Evolutionary conservation across 2,797 vertebrate genomes (phyloP).

Genomic region (Mallotus villosus): DNA sequence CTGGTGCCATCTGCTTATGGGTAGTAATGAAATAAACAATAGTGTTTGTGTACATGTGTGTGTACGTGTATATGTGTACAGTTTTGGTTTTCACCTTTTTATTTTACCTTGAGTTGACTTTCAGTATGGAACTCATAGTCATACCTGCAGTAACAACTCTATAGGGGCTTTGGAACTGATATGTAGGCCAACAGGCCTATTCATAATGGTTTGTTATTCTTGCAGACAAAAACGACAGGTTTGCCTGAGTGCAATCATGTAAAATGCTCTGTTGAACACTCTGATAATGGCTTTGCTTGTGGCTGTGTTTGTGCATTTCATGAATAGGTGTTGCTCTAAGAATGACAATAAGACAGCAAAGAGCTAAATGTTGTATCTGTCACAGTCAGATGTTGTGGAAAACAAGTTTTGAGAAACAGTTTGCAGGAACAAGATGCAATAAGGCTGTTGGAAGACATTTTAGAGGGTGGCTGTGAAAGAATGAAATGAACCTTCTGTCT

Average conservation of each 20-base stretch:
- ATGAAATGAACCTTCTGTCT: neutral
- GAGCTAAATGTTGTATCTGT: no score
- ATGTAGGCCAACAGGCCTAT: no score
- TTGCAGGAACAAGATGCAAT: neutral
- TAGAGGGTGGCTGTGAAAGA: neutral
- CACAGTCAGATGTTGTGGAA: no score
- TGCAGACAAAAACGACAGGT: neutral
- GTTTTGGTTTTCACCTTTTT: neutral
- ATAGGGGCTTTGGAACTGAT: no score
- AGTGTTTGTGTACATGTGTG: neutral
- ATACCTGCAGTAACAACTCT: no score
- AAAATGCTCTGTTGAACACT: neutral
- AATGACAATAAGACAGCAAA: no score
- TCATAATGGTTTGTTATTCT: neutral
- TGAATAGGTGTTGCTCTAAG: no score
- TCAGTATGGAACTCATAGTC: no score
- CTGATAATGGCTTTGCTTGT: no score
- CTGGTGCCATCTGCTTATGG: slow-evolving; percentile 13
- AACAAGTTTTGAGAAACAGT: no score
- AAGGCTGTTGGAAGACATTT: neutral
- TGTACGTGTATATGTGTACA: slow-evolving; percentile 2
- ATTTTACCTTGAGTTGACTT: no score
- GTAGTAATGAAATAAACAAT: slow-evolving; percentile 1
- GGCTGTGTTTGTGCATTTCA: no score
- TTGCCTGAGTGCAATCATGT: neutral